These are phyloP conservation scores for Columba guinea DNA, from an alignment of 2,797 vertebrate species.

Conservation along the genomic window DNA sequence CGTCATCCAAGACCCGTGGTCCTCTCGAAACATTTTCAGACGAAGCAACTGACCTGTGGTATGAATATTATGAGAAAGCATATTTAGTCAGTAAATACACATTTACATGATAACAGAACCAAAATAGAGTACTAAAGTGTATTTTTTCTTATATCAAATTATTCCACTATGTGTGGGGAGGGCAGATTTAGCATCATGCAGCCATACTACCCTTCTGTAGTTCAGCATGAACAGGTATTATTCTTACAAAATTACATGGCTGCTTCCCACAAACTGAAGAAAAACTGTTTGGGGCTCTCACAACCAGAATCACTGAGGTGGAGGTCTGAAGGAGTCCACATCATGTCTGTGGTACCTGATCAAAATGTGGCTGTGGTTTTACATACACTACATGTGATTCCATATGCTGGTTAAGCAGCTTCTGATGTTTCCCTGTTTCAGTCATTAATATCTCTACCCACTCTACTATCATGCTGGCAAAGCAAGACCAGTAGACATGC, in stretches of 20 bases:
- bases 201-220: not conserved
- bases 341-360: not conserved
- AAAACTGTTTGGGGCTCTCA: not conserved
- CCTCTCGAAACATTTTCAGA: slow-evolving; percentile 96
- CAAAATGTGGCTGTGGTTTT: not conserved
- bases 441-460: not conserved
- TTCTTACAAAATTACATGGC: not conserved
- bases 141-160: not conserved
- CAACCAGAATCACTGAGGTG: not conserved
- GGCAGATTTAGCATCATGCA: not conserved
- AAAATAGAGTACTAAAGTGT: not conserved
- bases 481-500: not conserved
- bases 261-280: not conserved
- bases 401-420: not conserved
- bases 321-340: not conserved
- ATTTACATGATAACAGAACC: not conserved
- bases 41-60: slow-evolving; percentile 90
- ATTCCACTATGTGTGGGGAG: not conserved
- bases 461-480: not conserved
- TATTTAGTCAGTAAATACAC: not conserved
- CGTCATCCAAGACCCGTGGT: slow-evolving; percentile 98
- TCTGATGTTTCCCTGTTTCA: not conserved
- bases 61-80: slow-evolving; percentile 20
- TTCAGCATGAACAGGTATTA: not conserved
- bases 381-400: not conserved